Conservation (phyloP, 2,797 vertebrate species). For the Morus bassanus region DNA sequence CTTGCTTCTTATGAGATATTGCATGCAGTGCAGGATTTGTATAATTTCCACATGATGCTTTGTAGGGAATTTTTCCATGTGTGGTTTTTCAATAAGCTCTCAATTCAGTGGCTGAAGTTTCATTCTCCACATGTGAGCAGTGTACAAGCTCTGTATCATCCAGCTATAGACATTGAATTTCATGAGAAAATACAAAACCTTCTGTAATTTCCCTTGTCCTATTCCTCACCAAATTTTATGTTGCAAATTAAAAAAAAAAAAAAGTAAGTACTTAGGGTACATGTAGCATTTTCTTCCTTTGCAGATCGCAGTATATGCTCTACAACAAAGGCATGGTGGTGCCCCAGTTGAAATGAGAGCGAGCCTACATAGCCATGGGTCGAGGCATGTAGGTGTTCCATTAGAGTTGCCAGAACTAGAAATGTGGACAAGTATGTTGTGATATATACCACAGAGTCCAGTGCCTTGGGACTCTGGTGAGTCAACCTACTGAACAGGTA, state of each 20-base stretch:
- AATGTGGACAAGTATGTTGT: neutral
- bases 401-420: neutral
- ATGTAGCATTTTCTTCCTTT: neutral
- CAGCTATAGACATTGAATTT: neutral
- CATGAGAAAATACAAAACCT: neutral
- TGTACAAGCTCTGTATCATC: neutral
- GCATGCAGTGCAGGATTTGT: neutral
- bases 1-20: neutral
- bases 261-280: neutral
- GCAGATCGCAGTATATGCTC: neutral
- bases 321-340: neutral
- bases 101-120: neutral
- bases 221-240: neutral
- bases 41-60: neutral
- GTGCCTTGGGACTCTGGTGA: neutral
- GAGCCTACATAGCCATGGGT: accelerated
- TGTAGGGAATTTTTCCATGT: neutral
- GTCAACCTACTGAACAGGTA: neutral
- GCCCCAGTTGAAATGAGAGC: neutral
- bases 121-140: neutral
- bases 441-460: neutral
- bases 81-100: neutral
- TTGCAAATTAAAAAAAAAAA: neutral
- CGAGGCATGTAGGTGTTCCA: accelerated
- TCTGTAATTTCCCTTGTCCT: neutral